Evolutionary conservation across 1,140 invertebrate genomes (phyloP).

Genomic region (Drosophila nannoptera): DNA sequence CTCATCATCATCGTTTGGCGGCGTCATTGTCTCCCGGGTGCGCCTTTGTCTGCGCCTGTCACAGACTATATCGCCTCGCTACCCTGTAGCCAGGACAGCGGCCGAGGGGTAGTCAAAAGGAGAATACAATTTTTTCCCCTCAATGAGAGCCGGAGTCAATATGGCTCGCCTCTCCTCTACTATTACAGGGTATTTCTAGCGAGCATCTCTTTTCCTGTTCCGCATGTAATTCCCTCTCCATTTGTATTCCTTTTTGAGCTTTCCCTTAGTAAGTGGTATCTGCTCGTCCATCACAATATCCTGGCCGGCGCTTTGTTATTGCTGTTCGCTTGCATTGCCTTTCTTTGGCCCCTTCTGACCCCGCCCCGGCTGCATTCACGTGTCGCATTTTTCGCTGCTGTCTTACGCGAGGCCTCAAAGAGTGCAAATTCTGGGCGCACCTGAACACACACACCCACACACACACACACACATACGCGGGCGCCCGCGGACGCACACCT

Average conservation of each 20-base stretch:
- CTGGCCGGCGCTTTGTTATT: conserved; percentile 2
- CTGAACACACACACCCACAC: conserved; percentile 1
- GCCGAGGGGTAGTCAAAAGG: too few species aligned
- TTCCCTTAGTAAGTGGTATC: neutral
- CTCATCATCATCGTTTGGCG: conserved; percentile 71
- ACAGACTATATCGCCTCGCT: conserved; percentile 15
- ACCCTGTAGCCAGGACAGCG: neutral
- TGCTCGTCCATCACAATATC: neutral
- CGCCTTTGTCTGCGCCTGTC: conserved; percentile 56
- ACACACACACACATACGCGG: conserved; percentile 2
- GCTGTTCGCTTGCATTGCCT: conserved; percentile 3
- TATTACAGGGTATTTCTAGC: too few species aligned
- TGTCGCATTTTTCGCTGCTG: conserved; percentile 31
- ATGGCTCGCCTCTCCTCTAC: too few species aligned
- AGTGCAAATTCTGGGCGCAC: conserved; percentile 7
- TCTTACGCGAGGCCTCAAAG: conserved; percentile 23
- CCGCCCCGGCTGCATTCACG: conserved; percentile 27
- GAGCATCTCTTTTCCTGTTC: too few species aligned
- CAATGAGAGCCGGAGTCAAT: too few species aligned
- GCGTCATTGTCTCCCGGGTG: conserved; percentile 60
- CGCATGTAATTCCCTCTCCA: too few species aligned
- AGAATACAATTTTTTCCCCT: too few species aligned
- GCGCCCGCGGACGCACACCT: too few species aligned
- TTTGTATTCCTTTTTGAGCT: too few species aligned
- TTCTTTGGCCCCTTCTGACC: neutral